These are phyloP conservation scores for Microcebus tavaratra DNA, from an alignment of 2,113 vertebrate species.

Conservation along the genomic window DNA sequence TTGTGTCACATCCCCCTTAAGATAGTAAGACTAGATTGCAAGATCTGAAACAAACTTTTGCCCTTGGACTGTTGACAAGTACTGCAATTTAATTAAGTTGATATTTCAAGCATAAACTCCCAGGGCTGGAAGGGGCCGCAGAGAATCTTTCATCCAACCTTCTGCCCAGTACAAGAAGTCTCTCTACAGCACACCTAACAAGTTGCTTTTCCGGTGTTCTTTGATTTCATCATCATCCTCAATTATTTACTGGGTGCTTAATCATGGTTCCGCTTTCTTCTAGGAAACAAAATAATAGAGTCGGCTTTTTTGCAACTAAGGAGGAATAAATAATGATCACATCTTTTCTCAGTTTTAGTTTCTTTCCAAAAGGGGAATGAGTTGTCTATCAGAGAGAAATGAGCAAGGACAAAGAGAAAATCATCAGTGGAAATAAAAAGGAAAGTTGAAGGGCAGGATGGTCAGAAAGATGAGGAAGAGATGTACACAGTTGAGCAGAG, in stretches of 20 bases:
- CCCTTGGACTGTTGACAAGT: not conserved
- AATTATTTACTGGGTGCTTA: not conserved
- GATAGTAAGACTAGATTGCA: not conserved
- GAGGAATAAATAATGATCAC: not conserved
- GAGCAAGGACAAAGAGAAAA: not conserved
- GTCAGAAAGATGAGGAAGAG: not conserved
- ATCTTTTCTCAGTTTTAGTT: not conserved
- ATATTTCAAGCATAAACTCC: not conserved
- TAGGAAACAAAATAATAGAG: not conserved
- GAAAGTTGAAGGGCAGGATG: not conserved
- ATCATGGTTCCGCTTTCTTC: not conserved
- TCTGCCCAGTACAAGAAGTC: not conserved
- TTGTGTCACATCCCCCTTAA: not conserved
- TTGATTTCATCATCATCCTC: constrained; percentile 7
- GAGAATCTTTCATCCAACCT: not conserved
- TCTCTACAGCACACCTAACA: not conserved
- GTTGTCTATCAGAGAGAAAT: not conserved
- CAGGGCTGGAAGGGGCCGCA: not conserved
- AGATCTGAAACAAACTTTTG: not conserved
- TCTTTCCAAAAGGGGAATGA: not conserved
- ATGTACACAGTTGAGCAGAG: not conserved
- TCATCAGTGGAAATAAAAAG: not conserved
- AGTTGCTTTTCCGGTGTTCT: not conserved
- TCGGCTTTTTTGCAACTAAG: not conserved
- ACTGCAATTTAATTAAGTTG: constrained; percentile 23